phyloP scores from a whole-genome alignment of 1,140 invertebrate genomes.

The Cherax destructor region DNA sequence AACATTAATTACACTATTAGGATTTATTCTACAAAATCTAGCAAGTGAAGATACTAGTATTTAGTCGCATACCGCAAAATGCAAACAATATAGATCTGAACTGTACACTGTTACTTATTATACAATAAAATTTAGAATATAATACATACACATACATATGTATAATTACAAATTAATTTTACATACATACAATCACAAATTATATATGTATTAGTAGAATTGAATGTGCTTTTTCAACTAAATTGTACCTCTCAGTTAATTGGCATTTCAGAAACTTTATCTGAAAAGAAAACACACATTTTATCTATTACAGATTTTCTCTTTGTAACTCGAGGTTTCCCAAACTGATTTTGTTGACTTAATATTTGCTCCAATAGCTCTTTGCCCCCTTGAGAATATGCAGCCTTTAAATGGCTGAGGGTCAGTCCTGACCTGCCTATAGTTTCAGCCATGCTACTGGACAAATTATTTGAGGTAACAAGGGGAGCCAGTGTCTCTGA shows the following conservation, averaged over 20 bases:
- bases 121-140: too few relatives aligned
- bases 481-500: neutral
- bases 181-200: too few relatives aligned
- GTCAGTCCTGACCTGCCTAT: constrained; percentile 11
- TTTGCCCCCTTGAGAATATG: neutral
- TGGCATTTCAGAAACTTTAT: neutral
- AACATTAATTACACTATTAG: too few relatives aligned
- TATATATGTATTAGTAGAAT: too few relatives aligned
- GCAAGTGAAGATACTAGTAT: too few relatives aligned
- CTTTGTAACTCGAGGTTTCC: neutral
- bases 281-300: constrained; percentile 3
- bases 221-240: too few relatives aligned
- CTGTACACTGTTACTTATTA: too few relatives aligned
- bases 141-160: too few relatives aligned
- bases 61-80: too few relatives aligned
- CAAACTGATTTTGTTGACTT: neutral
- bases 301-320: constrained; percentile 11
- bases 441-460: constrained; percentile 3
- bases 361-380: constrained; percentile 3
- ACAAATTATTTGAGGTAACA: neutral
- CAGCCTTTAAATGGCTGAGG: neutral
- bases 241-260: neutral
- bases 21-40: too few relatives aligned
- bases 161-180: too few relatives aligned
- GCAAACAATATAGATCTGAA: too few relatives aligned